A percentile compares a stretch with the other conserved stretches of the same genome.
Evolutionary conservation across 2,797 vertebrate genomes (phyloP).

Genomic region (Thaleichthys pacificus): DNA sequence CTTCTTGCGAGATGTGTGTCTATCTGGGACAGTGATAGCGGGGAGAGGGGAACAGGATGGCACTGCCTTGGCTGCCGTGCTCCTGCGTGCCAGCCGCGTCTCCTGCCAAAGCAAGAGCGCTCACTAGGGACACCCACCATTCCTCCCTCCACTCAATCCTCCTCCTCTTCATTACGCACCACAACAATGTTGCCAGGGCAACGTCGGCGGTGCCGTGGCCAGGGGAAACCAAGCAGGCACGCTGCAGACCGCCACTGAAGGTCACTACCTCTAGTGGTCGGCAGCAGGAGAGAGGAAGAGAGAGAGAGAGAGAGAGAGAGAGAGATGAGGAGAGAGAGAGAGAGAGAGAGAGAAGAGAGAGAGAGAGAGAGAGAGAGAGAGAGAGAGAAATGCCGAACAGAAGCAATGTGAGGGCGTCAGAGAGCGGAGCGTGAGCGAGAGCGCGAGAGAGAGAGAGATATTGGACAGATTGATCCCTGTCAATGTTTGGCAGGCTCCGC

Average conservation of each 20-base stretch:
- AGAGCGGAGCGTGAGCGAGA: too few species aligned
- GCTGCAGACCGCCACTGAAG: conserved; percentile 17
- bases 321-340: too few species aligned
- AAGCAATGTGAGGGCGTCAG: too few species aligned
- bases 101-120: background rate
- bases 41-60: background rate
- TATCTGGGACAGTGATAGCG: conserved; percentile 37
- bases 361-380: conserved; percentile 22
- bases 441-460: too few species aligned
- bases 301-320: conserved; percentile 18
- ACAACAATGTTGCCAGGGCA: conserved; percentile 15
- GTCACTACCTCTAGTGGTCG: conserved; percentile 14
- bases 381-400: too few species aligned
- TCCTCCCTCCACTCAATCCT: background rate
- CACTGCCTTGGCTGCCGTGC: background rate
- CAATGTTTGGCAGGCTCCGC: too few species aligned
- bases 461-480: too few species aligned
- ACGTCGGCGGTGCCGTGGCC: background rate
- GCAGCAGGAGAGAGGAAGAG: background rate
- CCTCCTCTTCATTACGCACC: conserved; percentile 14
- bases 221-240: conserved; percentile 4
- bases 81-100: conserved; percentile 11
- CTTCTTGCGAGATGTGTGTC: conserved; percentile 24
- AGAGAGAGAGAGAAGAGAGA: too few species aligned
- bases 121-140: background rate